Evolutionary conservation across 2,888 invertebrate species (phyloP).

Genomic region (Drosophila neotestacea): DNA sequence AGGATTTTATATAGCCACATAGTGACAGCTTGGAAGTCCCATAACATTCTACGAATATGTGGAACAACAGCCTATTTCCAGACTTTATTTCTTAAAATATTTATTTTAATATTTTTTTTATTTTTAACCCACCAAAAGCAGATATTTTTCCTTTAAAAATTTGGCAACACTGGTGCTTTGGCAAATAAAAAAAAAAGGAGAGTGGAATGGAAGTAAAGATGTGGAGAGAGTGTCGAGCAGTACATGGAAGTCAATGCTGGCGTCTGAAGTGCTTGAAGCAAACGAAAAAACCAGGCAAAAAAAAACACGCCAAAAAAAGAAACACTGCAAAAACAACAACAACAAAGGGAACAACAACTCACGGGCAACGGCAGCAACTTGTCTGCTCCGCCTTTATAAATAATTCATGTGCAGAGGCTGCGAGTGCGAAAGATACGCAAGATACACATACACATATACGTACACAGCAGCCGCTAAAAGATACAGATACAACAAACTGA

Average conservation of each 20-base stretch:
- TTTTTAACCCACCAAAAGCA: too few relatives aligned
- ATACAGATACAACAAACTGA: slow-evolving; percentile 44
- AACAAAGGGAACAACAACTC: slow-evolving; percentile 52
- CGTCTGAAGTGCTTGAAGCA: slow-evolving; percentile 70
- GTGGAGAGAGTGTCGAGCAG: not conserved
- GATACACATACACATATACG: slow-evolving; percentile 55
- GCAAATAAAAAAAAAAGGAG: too few relatives aligned
- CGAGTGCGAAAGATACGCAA: slow-evolving; percentile 78
- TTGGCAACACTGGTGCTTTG: too few relatives aligned
- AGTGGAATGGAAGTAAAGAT: not conserved
- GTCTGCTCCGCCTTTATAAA: slow-evolving; percentile 86
- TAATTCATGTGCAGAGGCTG: slow-evolving; percentile 84
- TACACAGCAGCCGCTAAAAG: slow-evolving; percentile 30
- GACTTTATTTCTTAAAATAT: too few relatives aligned
- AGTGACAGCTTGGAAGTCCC: too few relatives aligned
- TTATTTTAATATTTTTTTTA: too few relatives aligned
- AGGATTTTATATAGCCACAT: too few relatives aligned
- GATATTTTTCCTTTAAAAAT: too few relatives aligned
- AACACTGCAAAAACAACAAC: slow-evolving; percentile 45
- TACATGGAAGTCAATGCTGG: slow-evolving; percentile 77
- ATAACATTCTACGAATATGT: too few relatives aligned
- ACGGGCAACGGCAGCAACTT: slow-evolving; percentile 79
- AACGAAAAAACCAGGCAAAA: slow-evolving; percentile 48
- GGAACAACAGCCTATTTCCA: too few relatives aligned
- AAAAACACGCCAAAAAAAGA: slow-evolving; percentile 48